These are phyloP conservation scores for Stylophora pistillata DNA, from an alignment of 64 coral and sea anemone species.

Conservation along the genomic window DNA sequence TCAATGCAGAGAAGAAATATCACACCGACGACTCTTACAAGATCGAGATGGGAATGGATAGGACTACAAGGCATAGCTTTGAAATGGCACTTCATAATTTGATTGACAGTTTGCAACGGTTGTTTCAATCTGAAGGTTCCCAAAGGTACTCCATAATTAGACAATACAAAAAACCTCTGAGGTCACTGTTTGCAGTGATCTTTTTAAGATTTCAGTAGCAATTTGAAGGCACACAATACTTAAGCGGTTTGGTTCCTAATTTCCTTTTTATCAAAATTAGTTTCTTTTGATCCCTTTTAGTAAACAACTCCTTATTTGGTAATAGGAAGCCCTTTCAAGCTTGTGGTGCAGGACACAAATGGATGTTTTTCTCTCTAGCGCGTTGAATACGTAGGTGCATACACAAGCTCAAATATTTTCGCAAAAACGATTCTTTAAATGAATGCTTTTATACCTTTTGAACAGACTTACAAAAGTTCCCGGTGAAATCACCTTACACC, in stretches of 20 bases:
- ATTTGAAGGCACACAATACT: too few relatives aligned
- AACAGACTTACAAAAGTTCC: too few relatives aligned
- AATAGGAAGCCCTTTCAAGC: neutral
- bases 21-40: neutral
- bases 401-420: neutral
- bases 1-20: neutral
- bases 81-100: constrained; percentile 19
- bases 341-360: neutral
- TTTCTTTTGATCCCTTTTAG: too few relatives aligned
- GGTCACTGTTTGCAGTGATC: neutral
- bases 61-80: neutral
- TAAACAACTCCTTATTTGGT: constrained; percentile 7
- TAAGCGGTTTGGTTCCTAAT: too few relatives aligned
- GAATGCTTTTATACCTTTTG: too few relatives aligned
- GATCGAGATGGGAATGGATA: neutral
- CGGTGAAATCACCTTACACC: too few relatives aligned
- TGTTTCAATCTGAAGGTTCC: neutral
- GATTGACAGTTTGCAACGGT: constrained; percentile 7
- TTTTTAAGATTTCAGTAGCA: too few relatives aligned
- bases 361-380: neutral
- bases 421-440: neutral
- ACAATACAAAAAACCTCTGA: neutral
- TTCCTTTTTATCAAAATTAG: too few relatives aligned
- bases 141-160: neutral
- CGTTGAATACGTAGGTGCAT: neutral